A percentile compares a stretch with the other conserved stretches of the same genome.
Evolutionary conservation across 2,113 vertebrate species (phyloP).

Genomic region (Carettochelys insculpta): DNA sequence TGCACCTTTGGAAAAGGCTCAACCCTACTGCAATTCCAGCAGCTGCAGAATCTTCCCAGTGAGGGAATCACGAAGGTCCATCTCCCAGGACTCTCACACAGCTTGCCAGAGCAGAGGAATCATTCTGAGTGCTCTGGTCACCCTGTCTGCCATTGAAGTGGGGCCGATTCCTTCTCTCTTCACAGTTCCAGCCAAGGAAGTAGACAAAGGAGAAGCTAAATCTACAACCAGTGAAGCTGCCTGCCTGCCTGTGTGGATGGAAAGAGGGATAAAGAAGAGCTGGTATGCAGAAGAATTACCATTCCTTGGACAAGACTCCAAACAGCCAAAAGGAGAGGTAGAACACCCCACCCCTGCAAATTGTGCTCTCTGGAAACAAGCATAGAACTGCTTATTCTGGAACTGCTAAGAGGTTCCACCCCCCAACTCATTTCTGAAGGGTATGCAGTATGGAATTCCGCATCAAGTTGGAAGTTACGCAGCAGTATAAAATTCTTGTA

Average conservation of each 20-base stretch:
- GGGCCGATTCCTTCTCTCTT: background rate
- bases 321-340: background rate
- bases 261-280: background rate
- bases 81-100: background rate
- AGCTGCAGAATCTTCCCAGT: background rate
- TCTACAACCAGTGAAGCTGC: background rate
- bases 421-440: background rate
- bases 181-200: background rate
- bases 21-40: background rate
- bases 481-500: background rate
- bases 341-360: background rate
- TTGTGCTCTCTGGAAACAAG: background rate
- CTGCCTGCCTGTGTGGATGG: background rate
- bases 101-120: background rate
- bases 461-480: background rate
- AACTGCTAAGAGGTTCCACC: background rate
- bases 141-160: background rate
- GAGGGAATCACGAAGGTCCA: background rate
- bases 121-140: background rate
- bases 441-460: background rate
- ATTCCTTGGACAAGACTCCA: background rate
- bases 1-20: too few species aligned
- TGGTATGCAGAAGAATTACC: background rate
- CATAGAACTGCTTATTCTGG: background rate
- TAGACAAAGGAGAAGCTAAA: background rate